Evolutionary conservation across 1,140 invertebrate genomes (phyloP), one percentile per base, ranked within the genome.

Genomic region (Lineus longissimus): DNA sequence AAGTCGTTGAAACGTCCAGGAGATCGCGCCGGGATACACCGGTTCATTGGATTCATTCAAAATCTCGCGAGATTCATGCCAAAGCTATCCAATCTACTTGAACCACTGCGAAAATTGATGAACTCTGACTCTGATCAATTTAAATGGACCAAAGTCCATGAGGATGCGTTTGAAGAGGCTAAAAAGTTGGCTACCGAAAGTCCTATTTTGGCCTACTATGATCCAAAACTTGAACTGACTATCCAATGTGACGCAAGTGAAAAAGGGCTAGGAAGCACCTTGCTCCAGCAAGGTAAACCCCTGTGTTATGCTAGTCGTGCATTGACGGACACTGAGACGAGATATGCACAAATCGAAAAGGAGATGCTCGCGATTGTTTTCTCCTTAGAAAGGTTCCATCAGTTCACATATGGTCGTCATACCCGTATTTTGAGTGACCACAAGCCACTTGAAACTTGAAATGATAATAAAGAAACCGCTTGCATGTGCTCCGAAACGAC

Each of bases 281-380:
- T 80, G 2, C 64, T 68, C 1, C 76, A 81, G 36, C 56, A 64
- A 25, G 61, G 33, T 36, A 4, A 15, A 7, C 33, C 33, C 6
- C 15, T 36, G 33, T 36, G 15, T 15, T 36, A 36, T 36, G 33
- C 33, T 15, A 36, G 33, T 36, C 33, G 33, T 15, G 33, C 33
- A 15, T 15, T 36, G 33, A 36, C 33, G 15, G 6, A 4, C 15
- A 36, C 33, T 7, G 33, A 36, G 15, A 15, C 15, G 33, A 36
- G 77, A 54, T 84, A 85, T 54, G 66, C 77, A 15, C 79, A 83
- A 62, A 79, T 84, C 30, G 83, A 87, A 45, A 84, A 78, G 69
- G 83, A 87, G 74, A 82, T 78, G 6, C 67, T 83, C 13, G 78
- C 79, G 7, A 77, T 86, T 13, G 62, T 85, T 1, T 85, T 76